Evolutionary conservation across 2,888 invertebrate species (phyloP).

Genomic region (Phaonia tiefii): DNA sequence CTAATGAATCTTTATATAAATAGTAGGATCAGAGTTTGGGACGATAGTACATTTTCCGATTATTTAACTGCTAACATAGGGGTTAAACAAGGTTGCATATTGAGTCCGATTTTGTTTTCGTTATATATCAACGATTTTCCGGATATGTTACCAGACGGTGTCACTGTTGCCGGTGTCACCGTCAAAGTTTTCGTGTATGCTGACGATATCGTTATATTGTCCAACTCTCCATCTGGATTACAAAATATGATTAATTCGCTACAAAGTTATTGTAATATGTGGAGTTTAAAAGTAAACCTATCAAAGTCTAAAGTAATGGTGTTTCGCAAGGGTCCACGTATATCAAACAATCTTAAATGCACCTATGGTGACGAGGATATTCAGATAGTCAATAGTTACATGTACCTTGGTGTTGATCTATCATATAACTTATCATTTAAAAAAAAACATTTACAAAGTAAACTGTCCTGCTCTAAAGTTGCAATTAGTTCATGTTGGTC

Average conservation of each 20-base stretch:
- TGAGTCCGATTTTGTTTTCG: neutral
- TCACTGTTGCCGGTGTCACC: neutral
- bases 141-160: neutral
- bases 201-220: conserved; percentile 41
- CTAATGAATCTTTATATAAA: too few relatives aligned
- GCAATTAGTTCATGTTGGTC: conserved; percentile 31
- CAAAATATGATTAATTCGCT: conserved; percentile 34
- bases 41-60: neutral
- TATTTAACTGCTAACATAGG: neutral
- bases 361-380: neutral
- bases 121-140: neutral
- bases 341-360: neutral
- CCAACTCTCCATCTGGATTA: conserved; percentile 5
- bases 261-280: conserved; percentile 15
- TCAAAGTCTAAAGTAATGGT: conserved; percentile 14
- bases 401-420: conserved; percentile 32
- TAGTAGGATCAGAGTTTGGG: too few relatives aligned
- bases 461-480: neutral
- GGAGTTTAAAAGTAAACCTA: conserved; percentile 32
- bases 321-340: conserved; percentile 8
- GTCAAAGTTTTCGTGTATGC: conserved; percentile 46
- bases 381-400: conserved; percentile 10
- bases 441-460: neutral
- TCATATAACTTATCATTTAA: conserved; percentile 21
- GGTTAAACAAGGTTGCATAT: neutral